Evolutionary conservation across 2,797 vertebrate genomes (phyloP).

Genomic region (Hemitrygon akajei): DNA sequence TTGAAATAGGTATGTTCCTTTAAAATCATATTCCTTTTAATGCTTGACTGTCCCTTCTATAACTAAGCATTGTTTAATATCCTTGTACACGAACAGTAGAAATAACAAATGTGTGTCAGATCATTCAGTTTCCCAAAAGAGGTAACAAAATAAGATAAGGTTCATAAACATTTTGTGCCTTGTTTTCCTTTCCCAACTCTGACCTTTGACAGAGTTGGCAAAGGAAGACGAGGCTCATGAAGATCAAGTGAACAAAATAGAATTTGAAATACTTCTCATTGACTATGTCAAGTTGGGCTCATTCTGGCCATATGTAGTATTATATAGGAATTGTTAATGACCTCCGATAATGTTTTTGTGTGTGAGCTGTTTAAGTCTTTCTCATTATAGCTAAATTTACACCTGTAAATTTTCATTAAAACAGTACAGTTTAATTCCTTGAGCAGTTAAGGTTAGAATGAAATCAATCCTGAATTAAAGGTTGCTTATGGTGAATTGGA

Average conservation of each 20-base stretch:
- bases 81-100: neutral
- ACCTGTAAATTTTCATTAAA: neutral
- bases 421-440: neutral
- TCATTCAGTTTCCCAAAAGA: neutral
- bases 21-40: neutral
- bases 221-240: neutral
- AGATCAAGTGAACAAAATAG: neutral
- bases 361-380: neutral
- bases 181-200: too few species aligned
- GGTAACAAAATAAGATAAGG: neutral
- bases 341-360: neutral
- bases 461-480: neutral
- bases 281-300: neutral
- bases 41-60: neutral
- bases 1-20: constrained; percentile 79
- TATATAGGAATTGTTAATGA: neutral
- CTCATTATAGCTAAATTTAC: neutral
- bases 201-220: neutral
- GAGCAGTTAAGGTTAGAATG: neutral
- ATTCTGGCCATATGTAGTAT: neutral
- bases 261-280: neutral
- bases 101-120: neutral
- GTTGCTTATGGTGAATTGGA: neutral
- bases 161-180: neutral
- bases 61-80: neutral